Evolutionary conservation across 2,888 invertebrate species (phyloP).

Genomic region (Hydrotaea cyrtoneurina): DNA sequence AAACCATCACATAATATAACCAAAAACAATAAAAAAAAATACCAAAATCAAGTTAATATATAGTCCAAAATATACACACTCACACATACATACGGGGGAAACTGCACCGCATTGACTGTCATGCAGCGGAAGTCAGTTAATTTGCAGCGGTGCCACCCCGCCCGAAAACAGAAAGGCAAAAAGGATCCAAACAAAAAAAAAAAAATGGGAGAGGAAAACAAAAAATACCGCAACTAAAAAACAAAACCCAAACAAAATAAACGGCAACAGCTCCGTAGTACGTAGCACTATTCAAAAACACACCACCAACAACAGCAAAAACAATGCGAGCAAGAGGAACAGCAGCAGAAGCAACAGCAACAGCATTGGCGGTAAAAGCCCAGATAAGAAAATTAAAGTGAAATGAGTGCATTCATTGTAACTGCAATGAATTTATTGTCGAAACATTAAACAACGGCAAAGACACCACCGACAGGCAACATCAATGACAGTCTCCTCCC

Average conservation of each 20-base stretch:
- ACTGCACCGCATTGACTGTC: conserved; percentile 40
- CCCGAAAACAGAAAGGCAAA: conserved; percentile 7
- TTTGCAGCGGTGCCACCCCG: conserved; percentile 57
- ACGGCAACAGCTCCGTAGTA: conserved; percentile 17
- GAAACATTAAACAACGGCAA: conserved; percentile 38
- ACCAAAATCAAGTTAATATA: conserved; percentile 19
- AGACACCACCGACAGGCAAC: conserved; percentile 17
- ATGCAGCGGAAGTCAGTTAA: conserved; percentile 63
- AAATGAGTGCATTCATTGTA: conserved; percentile 43
- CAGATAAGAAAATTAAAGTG: conserved; percentile 50
- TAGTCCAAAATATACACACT: not conserved
- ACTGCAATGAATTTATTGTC: conserved; percentile 61
- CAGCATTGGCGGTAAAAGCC: not conserved
- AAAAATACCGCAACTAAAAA: conserved; percentile 47
- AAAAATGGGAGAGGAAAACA: conserved; percentile 35
- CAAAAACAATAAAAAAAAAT: not conserved
- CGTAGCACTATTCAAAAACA: no score
- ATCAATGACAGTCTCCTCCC: not conserved
- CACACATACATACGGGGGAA: not conserved
- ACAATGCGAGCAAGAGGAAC: not conserved
- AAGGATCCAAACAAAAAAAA: conserved; percentile 32
- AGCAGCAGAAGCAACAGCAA: not conserved
- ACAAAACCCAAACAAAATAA: conserved; percentile 35
- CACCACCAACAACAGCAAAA: not conserved
- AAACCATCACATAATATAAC: conserved; percentile 8